These are phyloP conservation scores for Metacarcinus magister DNA, from an alignment of 2,888 invertebrate genomes.

Conservation along the genomic window DNA sequence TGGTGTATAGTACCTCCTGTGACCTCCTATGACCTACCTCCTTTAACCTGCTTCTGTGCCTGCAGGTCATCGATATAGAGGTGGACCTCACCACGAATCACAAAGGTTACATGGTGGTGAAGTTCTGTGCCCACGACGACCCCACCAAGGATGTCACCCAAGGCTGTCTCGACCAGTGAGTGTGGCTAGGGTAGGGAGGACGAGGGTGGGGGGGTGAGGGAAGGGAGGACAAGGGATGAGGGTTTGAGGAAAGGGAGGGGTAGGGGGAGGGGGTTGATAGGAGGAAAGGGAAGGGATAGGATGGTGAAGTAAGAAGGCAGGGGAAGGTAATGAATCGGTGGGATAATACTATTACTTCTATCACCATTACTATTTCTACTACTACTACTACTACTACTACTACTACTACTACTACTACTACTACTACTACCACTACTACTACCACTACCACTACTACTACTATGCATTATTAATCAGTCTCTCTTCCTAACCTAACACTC, in stretches of 20 bases:
- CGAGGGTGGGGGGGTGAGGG: not conserved
- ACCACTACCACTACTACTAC: slow-evolving; percentile 38
- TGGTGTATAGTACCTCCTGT: not conserved
- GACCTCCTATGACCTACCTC: not conserved
- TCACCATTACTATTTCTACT: not conserved
- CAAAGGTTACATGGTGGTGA: slow-evolving; percentile 93
- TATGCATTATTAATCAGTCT: not conserved
- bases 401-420: not conserved
- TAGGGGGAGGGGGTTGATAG: not conserved
- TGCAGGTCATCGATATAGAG: slow-evolving; percentile 92
- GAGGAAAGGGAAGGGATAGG: not conserved
- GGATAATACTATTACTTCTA: too few species aligned
- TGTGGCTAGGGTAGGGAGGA: not conserved
- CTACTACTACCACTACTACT: not conserved
- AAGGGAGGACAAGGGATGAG: not conserved
- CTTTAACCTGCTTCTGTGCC: too few species aligned
- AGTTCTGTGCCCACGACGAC: slow-evolving; percentile 94
- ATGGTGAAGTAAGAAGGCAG: not conserved
- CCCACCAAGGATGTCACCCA: slow-evolving; percentile 91
- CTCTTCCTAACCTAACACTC: not conserved
- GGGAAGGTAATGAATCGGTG: too few species aligned
- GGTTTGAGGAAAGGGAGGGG: not conserved
- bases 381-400: slow-evolving; percentile 51
- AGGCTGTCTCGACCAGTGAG: slow-evolving; percentile 91
- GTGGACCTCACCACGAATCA: slow-evolving; percentile 96